Percentiles rank a stretch among this genome's conserved stretches.
phyloP scores from a whole-genome alignment of 2,888 invertebrate species.

The Volucella zonaria region DNA sequence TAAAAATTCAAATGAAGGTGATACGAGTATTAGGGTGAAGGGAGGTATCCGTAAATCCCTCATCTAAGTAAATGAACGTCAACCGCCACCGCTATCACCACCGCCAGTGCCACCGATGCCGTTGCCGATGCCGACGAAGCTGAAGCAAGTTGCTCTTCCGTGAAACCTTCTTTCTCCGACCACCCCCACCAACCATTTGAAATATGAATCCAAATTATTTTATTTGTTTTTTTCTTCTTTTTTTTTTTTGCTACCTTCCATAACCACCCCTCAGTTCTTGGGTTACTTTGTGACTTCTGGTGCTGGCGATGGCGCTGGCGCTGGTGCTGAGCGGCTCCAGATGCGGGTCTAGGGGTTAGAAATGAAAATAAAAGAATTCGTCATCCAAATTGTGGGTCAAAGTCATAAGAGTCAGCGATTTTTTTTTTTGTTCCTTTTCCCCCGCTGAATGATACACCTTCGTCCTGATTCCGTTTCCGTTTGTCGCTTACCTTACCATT shows the following conservation, averaged over 20 bases:
- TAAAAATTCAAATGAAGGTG: conserved; percentile 69
- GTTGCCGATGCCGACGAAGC: too few relatives aligned
- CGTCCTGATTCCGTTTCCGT: neutral
- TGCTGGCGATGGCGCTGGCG: neutral
- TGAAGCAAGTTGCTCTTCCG: neutral
- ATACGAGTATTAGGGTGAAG: conserved; percentile 24
- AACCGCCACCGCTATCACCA: conserved; percentile 30
- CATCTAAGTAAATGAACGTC: conserved; percentile 57
- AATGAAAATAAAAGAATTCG: conserved; percentile 39
- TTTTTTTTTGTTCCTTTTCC: neutral
- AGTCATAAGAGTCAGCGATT: conserved; percentile 65
- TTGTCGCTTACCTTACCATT: conserved; percentile 1
- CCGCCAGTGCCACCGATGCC: neutral
- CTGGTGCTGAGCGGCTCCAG: neutral
- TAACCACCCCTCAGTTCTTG: too few relatives aligned
- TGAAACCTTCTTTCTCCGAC: conserved; percentile 1
- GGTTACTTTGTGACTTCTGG: conserved; percentile 37
- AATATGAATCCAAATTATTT: conserved; percentile 64
- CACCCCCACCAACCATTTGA: conserved; percentile 34
- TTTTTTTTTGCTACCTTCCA: neutral
- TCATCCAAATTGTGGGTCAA: conserved; percentile 69
- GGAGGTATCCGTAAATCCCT: conserved; percentile 25
- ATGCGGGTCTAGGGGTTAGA: neutral
- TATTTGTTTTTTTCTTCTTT: conserved; percentile 20
- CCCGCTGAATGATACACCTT: conserved; percentile 35